phyloP scores from a whole-genome alignment of 2,113 vertebrate species.

The Lophura nycthemera region DNA sequence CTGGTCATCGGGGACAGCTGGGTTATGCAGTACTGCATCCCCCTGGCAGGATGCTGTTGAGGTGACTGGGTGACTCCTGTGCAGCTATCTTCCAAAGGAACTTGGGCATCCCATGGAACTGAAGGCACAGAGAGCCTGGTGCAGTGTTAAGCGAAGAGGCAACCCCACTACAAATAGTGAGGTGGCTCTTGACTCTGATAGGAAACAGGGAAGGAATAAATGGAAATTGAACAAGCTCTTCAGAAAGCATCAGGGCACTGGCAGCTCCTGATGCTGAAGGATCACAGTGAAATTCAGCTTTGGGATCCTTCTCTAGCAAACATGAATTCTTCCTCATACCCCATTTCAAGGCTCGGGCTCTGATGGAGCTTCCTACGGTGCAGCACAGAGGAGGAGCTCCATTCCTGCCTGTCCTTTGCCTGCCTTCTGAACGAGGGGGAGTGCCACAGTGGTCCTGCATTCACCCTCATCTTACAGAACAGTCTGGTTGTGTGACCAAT shows the following conservation, averaged over 20 bases:
- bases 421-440: background rate
- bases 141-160: background rate
- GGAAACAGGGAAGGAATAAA: background rate
- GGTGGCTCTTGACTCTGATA: background rate
- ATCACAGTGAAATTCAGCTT: background rate
- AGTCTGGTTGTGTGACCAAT: background rate
- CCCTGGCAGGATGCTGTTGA: background rate
- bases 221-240: background rate
- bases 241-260: background rate
- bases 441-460: background rate
- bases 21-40: background rate
- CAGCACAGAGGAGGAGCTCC: background rate
- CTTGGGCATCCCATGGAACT: background rate
- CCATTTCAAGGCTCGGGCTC: fast-evolving
- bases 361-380: fast-evolving
- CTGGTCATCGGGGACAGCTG: background rate
- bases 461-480: background rate
- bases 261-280: background rate
- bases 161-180: fast-evolving
- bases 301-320: background rate
- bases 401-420: background rate
- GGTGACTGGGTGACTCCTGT: fast-evolving
- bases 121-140: background rate
- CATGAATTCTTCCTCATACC: background rate
- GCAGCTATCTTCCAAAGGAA: background rate